These are phyloP conservation scores for Parnassius mnemosyne DNA, from an alignment of 2,888 invertebrate species.

Conservation along the genomic window DNA sequence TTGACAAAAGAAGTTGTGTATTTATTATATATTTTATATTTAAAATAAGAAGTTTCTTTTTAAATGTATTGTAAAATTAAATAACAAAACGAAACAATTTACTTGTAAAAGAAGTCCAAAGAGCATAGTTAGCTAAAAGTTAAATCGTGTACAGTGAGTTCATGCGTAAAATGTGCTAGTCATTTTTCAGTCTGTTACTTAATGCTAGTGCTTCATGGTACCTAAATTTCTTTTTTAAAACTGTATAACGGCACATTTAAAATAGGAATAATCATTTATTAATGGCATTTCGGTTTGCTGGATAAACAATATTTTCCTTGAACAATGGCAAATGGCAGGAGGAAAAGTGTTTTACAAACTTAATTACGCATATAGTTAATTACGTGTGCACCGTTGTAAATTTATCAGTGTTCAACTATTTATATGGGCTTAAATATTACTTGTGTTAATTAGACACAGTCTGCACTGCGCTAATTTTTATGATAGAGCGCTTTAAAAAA, in stretches of 20 bases:
- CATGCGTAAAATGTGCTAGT: not conserved
- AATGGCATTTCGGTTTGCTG: not conserved
- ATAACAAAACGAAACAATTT: not conserved
- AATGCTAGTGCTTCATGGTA: not conserved
- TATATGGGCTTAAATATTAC: slow-evolving; percentile 29
- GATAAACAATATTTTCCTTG: slow-evolving; percentile 17
- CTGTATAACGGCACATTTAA: too few relatives aligned
- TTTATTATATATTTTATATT: too few relatives aligned
- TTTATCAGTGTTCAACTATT: slow-evolving; percentile 13
- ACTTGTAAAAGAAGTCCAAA: slow-evolving; percentile 31
- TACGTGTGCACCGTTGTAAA: slow-evolving; percentile 9
- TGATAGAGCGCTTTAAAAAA: slow-evolving; percentile 67
- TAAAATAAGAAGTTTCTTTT: too few relatives aligned
- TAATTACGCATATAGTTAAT: slow-evolving; percentile 21
- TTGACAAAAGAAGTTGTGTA: too few relatives aligned
- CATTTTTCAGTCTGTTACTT: not conserved
- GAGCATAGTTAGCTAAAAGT: slow-evolving; percentile 35
- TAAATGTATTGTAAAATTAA: too few relatives aligned
- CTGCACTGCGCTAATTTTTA: slow-evolving; percentile 62
- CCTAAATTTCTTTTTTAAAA: too few relatives aligned
- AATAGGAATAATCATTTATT: too few relatives aligned
- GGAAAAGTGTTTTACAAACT: slow-evolving; percentile 42
- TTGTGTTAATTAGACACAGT: slow-evolving; percentile 13
- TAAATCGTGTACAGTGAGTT: not conserved
- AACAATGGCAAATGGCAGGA: slow-evolving; percentile 36